Evolutionary conservation across 1,140 invertebrate genomes (phyloP), one percentile per base, ranked within the genome.

Genomic region (Tetragonula clypearis): DNA sequence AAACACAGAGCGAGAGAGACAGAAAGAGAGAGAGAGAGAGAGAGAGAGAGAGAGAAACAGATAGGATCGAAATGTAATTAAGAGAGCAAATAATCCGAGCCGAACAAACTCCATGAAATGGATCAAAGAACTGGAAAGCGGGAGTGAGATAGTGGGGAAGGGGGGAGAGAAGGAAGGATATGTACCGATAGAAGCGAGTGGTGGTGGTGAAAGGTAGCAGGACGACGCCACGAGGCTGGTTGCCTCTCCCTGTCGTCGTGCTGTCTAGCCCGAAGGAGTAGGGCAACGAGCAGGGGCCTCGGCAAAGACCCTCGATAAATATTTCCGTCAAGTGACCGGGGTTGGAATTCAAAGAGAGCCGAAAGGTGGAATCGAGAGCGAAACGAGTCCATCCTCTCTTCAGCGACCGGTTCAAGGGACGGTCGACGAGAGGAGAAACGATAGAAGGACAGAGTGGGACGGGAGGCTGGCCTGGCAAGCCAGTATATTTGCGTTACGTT

Each of bases 281-380:
- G 84, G 80, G 88, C 86, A 86, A 76, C 88, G 77, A 88, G 41
- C 41, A 49, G 62, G 76, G 76, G 77, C 71, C 84, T 68, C 81
- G 79, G 73, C 75, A 87, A 87, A 92, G 89, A 92, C 92, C 92
- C 93, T 95, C 93, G 92, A 95, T 95, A 95, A 95, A 95, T 95
- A 95, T 95, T 95, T 94, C 93, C 92, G 92, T 94, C 92, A 93
- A 94, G 92, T 95, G 94, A 94, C 93, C 93, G 91, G 89, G 89
- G 86, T 91, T 90, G 88, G 88, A 92, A 93, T 93, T 94, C 92
- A 94, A 94, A 94, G 93, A 94, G 91, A 92, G 88, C 89, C 89
- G 90, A 94, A 90, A 92, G 92, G 93, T 93, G 90, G 90, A 94
- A 93, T 94, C 91, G 92, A 93, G 91, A 92, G 90, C 82, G 87